Conservation (phyloP, 2,113 vertebrate species). For the Phaethon lepturus region DNA sequence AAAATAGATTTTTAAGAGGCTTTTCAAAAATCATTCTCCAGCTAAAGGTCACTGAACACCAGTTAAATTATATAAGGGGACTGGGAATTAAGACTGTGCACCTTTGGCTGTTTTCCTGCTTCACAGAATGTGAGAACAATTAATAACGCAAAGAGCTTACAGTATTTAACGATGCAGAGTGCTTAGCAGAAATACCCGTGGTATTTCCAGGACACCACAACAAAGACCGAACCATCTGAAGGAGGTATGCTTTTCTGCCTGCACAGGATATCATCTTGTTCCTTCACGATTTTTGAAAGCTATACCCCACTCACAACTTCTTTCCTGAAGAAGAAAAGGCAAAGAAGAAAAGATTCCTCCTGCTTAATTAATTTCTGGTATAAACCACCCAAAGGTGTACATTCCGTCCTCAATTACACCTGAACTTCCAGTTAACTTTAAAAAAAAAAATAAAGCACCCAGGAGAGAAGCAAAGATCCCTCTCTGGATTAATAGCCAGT, state of each 20-base stretch:
- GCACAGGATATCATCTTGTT: neutral
- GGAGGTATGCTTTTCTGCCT: neutral
- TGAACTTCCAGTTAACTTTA: neutral
- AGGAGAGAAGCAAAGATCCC: neutral
- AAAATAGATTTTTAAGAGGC: conserved; percentile 24
- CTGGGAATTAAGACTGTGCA: conserved; percentile 41
- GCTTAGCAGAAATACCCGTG: neutral
- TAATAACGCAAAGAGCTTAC: conserved; percentile 33
- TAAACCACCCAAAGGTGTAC: neutral
- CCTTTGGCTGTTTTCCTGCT: conserved; percentile 41
- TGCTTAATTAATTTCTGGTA: neutral
- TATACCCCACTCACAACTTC: neutral
- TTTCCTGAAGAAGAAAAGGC: neutral
- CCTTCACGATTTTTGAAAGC: neutral
- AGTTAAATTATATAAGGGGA: conserved; percentile 36
- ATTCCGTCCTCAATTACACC: neutral
- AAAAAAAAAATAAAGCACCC: neutral
- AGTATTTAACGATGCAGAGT: neutral
- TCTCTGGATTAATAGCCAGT: neutral
- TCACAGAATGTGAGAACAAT: conserved; percentile 23
- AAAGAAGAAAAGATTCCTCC: neutral
- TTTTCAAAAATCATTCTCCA: conserved; percentile 42
- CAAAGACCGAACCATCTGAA: neutral
- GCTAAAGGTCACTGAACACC: conserved; percentile 48
- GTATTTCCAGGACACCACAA: neutral